Evolutionary conservation across 53 echinoderm and acorn worm genomes (phyloP).

Genomic region (Paracentrotus lividus): DNA sequence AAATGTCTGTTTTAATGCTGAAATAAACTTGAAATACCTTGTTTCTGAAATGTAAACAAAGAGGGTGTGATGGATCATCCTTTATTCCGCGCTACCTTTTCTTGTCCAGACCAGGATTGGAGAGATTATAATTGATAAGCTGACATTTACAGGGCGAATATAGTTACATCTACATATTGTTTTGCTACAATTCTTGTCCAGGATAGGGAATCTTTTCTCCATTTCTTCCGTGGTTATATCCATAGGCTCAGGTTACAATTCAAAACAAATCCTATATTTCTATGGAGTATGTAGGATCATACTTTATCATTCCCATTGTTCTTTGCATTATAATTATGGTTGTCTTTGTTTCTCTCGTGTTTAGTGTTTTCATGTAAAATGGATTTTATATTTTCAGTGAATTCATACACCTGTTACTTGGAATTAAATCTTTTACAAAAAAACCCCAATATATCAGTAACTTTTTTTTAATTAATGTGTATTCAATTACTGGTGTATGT

Average conservation of each 20-base stretch:
- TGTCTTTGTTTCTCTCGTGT: no score
- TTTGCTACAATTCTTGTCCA: background rate
- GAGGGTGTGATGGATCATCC: background rate
- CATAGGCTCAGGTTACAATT: background rate
- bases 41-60: background rate
- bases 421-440: no score
- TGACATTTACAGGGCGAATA: background rate
- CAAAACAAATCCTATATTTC: background rate
- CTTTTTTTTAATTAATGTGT: no score
- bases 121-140: conserved; percentile 4
- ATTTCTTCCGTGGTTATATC: background rate
- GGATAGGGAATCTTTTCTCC: background rate
- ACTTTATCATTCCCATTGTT: no score
- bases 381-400: no score
- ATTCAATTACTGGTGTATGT: no score
- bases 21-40: background rate
- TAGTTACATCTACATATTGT: background rate
- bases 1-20: conserved; percentile 7
- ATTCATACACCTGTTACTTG: no score
- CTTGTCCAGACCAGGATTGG: background rate
- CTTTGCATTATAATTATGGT: no score
- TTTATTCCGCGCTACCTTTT: background rate
- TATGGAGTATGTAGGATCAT: no score
- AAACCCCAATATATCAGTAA: no score
- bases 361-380: no score